Percentiles rank a stretch among this genome's conserved stretches.
phyloP scores from a whole-genome alignment of 2,888 invertebrate genomes.

The Stictocephala bisonia region DNA sequence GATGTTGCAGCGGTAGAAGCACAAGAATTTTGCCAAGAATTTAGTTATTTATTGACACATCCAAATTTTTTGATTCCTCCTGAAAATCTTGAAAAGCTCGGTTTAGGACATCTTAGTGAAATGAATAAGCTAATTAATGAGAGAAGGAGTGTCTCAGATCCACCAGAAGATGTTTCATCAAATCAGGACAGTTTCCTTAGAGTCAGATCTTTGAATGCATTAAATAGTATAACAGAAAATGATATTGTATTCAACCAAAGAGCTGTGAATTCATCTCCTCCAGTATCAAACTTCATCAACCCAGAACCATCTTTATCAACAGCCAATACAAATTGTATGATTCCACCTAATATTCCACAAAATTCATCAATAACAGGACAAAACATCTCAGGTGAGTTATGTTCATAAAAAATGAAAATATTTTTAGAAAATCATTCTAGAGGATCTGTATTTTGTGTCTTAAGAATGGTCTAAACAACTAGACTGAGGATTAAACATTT shows the following conservation, averaged over 20 bases:
- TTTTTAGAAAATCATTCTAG: too few relatives aligned
- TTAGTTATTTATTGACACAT: constrained; percentile 22
- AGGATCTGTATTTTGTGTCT: too few relatives aligned
- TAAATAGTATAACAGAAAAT: background rate
- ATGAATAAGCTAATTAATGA: constrained; percentile 18
- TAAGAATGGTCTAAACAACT: too few relatives aligned
- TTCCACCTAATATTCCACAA: too few relatives aligned
- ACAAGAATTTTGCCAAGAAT: constrained; percentile 38
- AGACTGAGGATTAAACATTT: too few relatives aligned
- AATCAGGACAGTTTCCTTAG: background rate
- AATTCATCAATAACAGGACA: too few relatives aligned
- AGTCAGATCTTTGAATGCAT: background rate
- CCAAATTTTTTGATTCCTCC: constrained; percentile 33
- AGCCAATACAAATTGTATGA: too few relatives aligned
- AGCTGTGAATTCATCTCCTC: too few relatives aligned
- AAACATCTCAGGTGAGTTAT: too few relatives aligned
- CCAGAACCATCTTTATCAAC: too few relatives aligned
- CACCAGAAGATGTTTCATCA: background rate
- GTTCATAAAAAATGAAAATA: too few relatives aligned
- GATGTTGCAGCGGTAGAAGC: constrained; percentile 28
- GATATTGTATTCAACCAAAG: background rate
- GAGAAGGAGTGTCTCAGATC: background rate
- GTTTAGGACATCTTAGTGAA: constrained; percentile 27
- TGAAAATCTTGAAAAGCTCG: constrained; percentile 30
- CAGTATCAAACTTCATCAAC: too few relatives aligned